Evolutionary conservation across 1,140 invertebrate genomes (phyloP), one percentile per base, ranked within the genome.

Genomic region (Oryctes rhinoceros): DNA sequence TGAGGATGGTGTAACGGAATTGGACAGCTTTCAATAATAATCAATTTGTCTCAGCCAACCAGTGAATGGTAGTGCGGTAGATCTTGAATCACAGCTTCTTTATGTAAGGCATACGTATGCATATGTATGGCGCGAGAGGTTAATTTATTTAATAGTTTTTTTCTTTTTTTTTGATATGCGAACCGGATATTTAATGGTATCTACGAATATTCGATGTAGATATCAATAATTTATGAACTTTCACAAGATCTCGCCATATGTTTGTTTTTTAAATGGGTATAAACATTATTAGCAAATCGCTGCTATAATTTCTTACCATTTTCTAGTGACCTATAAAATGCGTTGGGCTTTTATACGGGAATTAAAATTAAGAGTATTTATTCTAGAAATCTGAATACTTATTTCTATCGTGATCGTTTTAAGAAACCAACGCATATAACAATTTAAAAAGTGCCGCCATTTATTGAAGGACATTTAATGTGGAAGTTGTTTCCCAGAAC

Each of bases 31-130:
- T 71, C 20, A 71, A 24, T 71, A 71, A 9, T 71, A 71, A 71
- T 71, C 65, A 71, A 71, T 71, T 71, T 71, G 62, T 67, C 65
- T 20, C 24, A 59, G 65, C 65, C 65, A 37, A 24, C 65, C 20
- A 71, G 7, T 4, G 65, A 71, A 18, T 59, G 53, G 18, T 18
- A n/a, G 13, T n/a, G 0, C 53, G 53, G 53, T 59, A 4, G 53
- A 59, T 59, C 53, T 59, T 59, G 13, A 59, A 15, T 59, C 53
- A 18, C 3, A n/a, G 15, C 18, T 18, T 59, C 53, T 59, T n/a
- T 59, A 59, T 59, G 18, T 59, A 59, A 59, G 3, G 18, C 49
- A n/a, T n/a, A 53, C 11, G 13, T 53, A 11, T 11, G 15, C 3
- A 18, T 59, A 7, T 59, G 15, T 59, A 59, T 10, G 9, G 39